Evolutionary conservation across 2,888 invertebrate species (phyloP).

Genomic region (Helicoverpa assulta): DNA sequence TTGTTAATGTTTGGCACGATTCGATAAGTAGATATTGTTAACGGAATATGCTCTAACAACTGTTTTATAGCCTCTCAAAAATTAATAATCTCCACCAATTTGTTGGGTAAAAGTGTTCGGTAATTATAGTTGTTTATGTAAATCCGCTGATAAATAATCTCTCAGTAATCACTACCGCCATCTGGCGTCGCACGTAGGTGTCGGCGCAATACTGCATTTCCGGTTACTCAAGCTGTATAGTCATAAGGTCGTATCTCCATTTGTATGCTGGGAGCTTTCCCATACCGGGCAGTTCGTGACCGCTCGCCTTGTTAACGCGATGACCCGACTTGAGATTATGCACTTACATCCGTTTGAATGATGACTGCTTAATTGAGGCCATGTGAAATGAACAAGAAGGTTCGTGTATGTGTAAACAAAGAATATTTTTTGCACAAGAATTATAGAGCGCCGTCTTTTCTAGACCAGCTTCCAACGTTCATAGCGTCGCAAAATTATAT

Average conservation of each 20-base stretch:
- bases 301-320: slow-evolving; percentile 87
- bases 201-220: slow-evolving; percentile 69
- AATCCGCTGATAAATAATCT: slow-evolving; percentile 44
- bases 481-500: not conserved
- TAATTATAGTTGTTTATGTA: slow-evolving; percentile 46
- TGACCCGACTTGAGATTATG: slow-evolving; percentile 87
- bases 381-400: slow-evolving; percentile 67
- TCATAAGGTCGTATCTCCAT: slow-evolving; percentile 83
- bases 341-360: slow-evolving; percentile 87
- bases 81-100: not conserved
- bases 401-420: slow-evolving; percentile 70
- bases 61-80: slow-evolving; percentile 30
- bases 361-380: slow-evolving; percentile 88
- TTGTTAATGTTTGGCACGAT: slow-evolving; percentile 63
- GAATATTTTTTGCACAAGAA: slow-evolving; percentile 68
- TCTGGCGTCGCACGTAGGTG: slow-evolving; percentile 66
- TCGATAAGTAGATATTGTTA: slow-evolving; percentile 61
- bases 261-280: slow-evolving; percentile 89
- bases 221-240: slow-evolving; percentile 63
- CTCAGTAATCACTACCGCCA: slow-evolving; percentile 58
- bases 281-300: slow-evolving; percentile 89
- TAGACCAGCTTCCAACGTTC: slow-evolving; percentile 18
- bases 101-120: slow-evolving; percentile 14
- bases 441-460: slow-evolving; percentile 44
- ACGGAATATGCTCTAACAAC: slow-evolving; percentile 30